phyloP scores from a whole-genome alignment of 1,140 invertebrate species.

The Penaeus indicus region DNA sequence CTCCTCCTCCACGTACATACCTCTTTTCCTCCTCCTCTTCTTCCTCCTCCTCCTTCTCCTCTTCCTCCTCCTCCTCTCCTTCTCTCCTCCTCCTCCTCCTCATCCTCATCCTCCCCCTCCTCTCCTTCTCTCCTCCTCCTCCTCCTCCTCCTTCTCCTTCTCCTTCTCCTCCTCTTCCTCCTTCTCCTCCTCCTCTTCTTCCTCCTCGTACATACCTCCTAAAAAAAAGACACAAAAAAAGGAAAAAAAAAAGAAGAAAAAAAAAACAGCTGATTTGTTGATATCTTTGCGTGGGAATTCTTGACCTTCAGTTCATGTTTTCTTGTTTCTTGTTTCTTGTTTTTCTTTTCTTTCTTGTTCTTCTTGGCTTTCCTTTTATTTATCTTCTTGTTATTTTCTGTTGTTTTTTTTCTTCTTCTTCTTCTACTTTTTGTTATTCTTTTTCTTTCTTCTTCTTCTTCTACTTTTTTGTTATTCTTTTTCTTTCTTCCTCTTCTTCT shows the following conservation, averaged over 20 bases:
- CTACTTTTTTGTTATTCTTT: not conserved
- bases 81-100: too few species aligned
- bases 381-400: not conserved
- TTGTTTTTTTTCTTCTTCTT: not conserved
- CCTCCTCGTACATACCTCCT: too few species aligned
- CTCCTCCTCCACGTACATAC: too few species aligned
- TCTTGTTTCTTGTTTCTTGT: not conserved
- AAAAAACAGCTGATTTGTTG: too few species aligned
- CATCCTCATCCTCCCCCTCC: too few species aligned
- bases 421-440: not conserved
- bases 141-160: not conserved
- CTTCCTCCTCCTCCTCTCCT: slow-evolving; percentile 9
- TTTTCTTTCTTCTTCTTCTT: not conserved
- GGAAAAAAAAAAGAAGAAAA: too few species aligned
- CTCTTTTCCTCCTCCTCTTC: too few species aligned
- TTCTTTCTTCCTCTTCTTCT: not conserved
- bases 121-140: slow-evolving; percentile 10
- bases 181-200: slow-evolving; percentile 4
- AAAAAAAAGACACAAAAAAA: too few species aligned
- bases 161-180: slow-evolving; percentile 4
- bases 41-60: too few species aligned
- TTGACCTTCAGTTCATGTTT: too few species aligned
- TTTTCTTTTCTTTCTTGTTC: not conserved
- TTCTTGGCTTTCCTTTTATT: not conserved
- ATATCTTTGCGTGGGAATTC: too few species aligned